Conservation (phyloP, 2,113 vertebrate species). For the Hyperopisus bebe region DNA sequence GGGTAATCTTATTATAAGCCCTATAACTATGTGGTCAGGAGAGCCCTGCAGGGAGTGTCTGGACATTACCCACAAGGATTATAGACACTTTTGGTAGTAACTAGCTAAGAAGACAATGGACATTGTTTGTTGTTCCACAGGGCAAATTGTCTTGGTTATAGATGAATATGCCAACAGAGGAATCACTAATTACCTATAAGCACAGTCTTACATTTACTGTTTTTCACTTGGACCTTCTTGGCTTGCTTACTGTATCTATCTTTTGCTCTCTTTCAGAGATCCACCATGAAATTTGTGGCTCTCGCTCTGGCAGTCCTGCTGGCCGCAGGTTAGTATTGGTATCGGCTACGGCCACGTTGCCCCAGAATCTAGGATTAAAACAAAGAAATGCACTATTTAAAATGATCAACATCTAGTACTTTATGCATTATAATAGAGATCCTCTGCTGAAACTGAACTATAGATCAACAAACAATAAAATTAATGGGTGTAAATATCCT, state of each 20-base stretch:
- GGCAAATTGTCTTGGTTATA: not conserved
- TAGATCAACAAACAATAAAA: not conserved
- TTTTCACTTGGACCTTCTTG: not conserved
- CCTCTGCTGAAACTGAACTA: not conserved
- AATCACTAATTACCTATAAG: not conserved
- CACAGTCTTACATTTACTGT: not conserved
- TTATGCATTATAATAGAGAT: not conserved
- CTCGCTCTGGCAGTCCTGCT: conserved; percentile 57
- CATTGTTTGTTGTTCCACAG: not conserved
- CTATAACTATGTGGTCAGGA: conserved; percentile 17
- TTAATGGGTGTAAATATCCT: not conserved
- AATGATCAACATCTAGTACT: not conserved
- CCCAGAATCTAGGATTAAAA: not conserved
- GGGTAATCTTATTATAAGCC: conserved; percentile 33
- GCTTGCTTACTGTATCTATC: not conserved
- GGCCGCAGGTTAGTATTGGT: conserved; percentile 52
- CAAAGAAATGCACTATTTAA: not conserved
- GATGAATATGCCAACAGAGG: not conserved
- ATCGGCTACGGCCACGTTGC: no score
- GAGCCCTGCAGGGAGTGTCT: not conserved
- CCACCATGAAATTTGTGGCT: conserved; percentile 62
- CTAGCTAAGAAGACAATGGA: not conserved
- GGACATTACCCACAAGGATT: conserved; percentile 38
- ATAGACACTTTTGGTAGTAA: conserved; percentile 26
- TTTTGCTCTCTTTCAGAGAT: conserved; percentile 22